These are phyloP conservation scores for Thunnus thynnus DNA, from an alignment of 2,113 vertebrate species.

Conservation along the genomic window DNA sequence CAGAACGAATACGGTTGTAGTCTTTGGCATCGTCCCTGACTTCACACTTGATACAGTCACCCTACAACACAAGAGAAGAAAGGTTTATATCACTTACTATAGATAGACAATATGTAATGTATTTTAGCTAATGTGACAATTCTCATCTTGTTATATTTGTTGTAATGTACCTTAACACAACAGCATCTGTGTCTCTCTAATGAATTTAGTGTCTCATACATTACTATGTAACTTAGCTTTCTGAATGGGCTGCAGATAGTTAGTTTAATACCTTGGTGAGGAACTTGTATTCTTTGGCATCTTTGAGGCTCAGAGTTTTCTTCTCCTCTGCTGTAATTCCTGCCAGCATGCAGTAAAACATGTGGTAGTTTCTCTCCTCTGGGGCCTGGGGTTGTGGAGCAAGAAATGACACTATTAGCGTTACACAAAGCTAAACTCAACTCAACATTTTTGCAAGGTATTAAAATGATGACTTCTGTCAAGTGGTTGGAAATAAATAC, in stretches of 20 bases:
- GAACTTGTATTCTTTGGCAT: conserved; percentile 89
- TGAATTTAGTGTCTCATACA: no score
- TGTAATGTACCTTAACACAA: no score
- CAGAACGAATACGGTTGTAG: conserved; percentile 86
- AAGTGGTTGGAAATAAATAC: neutral
- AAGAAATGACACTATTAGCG: neutral
- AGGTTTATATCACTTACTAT: neutral
- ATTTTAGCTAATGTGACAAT: neutral
- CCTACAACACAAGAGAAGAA: conserved; percentile 79
- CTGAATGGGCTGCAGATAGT: neutral
- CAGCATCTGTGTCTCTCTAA: no score
- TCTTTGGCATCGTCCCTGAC: conserved; percentile 87
- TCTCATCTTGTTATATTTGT: no score
- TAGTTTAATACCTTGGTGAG: conserved; percentile 87
- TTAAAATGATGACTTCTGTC: neutral
- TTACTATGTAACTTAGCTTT: no score
- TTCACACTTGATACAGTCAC: conserved; percentile 86
- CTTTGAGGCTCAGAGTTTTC: conserved; percentile 85
- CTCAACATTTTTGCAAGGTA: neutral
- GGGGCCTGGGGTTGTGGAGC: conserved; percentile 81
- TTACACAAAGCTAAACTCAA: neutral
- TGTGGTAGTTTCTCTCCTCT: conserved; percentile 95
- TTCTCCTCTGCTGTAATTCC: conserved; percentile 90
- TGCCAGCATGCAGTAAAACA: conserved; percentile 95
- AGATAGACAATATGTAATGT: neutral